Evolutionary conservation across 2,113 vertebrate genomes (phyloP).

Genomic region (Pao palembangensis): DNA sequence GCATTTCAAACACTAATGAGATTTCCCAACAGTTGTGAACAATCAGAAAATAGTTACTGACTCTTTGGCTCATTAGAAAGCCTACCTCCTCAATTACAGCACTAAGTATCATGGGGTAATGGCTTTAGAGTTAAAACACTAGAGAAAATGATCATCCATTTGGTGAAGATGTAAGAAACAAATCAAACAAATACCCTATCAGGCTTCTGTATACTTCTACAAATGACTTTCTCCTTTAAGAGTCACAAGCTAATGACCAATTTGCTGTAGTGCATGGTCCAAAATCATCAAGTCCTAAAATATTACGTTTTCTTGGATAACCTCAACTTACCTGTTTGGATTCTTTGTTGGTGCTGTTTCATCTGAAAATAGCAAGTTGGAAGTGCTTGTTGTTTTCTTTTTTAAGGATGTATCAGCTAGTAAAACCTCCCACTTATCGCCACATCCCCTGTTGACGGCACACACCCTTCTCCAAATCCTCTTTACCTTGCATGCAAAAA

Average conservation of each 20-base stretch:
- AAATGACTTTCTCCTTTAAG: slow-evolving; percentile 6
- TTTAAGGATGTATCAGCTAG: background rate
- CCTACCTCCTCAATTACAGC: slow-evolving; percentile 43
- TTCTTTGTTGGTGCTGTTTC: background rate
- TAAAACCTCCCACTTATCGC: slow-evolving; percentile 35
- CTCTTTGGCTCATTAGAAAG: slow-evolving; percentile 36
- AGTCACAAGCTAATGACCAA: slow-evolving; percentile 11
- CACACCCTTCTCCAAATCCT: slow-evolving; percentile 27
- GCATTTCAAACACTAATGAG: slow-evolving; percentile 45
- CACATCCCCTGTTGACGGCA: background rate
- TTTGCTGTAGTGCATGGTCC: background rate
- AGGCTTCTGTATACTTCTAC: slow-evolving; percentile 6
- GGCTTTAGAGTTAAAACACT: slow-evolving; percentile 26
- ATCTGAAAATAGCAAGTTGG: slow-evolving; percentile 23
- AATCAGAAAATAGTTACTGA: slow-evolving; percentile 30
- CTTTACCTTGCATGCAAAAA: background rate
- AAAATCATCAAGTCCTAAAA: background rate
- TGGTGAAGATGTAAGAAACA: slow-evolving; percentile 28
- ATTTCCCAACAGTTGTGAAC: slow-evolving; percentile 37
- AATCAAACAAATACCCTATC: slow-evolving; percentile 46
- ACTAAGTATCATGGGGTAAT: slow-evolving; percentile 33
- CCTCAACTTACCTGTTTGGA: slow-evolving; percentile 45
- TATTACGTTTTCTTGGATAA: background rate
- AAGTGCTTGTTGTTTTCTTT: background rate
- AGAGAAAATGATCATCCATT: slow-evolving; percentile 26